These are phyloP conservation scores for Urophycis tenuis DNA, from an alignment of 2,797 vertebrate species.

Conservation along the genomic window DNA sequence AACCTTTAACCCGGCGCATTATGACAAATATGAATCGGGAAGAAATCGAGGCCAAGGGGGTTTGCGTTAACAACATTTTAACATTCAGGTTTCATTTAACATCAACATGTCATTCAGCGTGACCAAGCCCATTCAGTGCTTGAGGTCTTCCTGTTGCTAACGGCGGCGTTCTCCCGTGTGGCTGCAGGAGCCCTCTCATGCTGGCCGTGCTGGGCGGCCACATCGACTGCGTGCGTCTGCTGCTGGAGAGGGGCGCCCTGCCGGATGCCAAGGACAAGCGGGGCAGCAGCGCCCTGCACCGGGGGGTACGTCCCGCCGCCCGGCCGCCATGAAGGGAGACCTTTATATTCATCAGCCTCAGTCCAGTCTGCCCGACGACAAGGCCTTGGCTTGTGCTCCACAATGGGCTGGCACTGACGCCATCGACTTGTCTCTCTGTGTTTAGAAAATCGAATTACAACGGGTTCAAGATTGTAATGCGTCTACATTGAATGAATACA, in stretches of 20 bases:
- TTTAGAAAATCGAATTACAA: constrained; percentile 6
- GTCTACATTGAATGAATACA: background rate
- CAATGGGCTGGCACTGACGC: background rate
- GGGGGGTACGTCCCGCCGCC: constrained; percentile 73
- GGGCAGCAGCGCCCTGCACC: constrained; percentile 86
- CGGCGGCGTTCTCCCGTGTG: background rate
- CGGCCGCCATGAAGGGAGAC: constrained; percentile 22
- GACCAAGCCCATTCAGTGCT: no score
- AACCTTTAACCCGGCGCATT: no score
- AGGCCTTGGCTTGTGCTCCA: constrained; percentile 6
- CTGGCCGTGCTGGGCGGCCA: constrained; percentile 88
- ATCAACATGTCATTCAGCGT: no score
- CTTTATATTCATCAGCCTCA: background rate
- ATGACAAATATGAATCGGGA: no score
- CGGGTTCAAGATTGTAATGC: no score
- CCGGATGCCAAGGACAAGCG: constrained; percentile 87
- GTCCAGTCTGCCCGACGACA: background rate
- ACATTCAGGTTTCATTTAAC: no score
- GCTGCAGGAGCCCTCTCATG: constrained; percentile 86
- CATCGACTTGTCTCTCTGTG: background rate
- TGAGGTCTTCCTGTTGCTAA: no score
- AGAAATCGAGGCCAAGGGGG: no score
- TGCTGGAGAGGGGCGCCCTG: constrained; percentile 88
- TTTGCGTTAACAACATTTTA: no score
- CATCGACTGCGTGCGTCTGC: constrained; percentile 86